phyloP scores from a whole-genome alignment of 2,797 vertebrate species.

The Sebastes nivosus region DNA sequence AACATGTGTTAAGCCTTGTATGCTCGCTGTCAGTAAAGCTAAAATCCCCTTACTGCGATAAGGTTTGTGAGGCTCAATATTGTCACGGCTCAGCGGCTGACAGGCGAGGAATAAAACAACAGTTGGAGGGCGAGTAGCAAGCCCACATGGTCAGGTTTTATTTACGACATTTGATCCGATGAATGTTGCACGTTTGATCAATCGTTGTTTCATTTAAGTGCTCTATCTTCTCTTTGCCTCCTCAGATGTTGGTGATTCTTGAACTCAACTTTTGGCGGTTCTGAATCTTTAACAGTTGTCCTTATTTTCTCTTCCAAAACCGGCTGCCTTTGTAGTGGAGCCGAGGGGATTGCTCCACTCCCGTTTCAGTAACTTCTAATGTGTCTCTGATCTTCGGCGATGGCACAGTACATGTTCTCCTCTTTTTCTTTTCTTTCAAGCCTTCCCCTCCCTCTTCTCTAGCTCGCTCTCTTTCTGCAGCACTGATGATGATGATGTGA shows the following conservation, averaged over 20 bases:
- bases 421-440: slow-evolving; percentile 33
- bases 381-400: slow-evolving; percentile 74
- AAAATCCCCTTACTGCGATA: background rate
- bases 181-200: slow-evolving; percentile 23
- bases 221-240: background rate
- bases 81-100: slow-evolving; percentile 1
- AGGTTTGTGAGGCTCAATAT: slow-evolving; percentile 26
- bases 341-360: slow-evolving; percentile 76
- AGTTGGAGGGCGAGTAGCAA: background rate
- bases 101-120: background rate
- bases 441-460: background rate
- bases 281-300: slow-evolving; percentile 75
- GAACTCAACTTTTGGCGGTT: slow-evolving; percentile 56
- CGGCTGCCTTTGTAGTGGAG: slow-evolving; percentile 73
- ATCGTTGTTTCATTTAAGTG: background rate
- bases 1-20: slow-evolving; percentile 22
- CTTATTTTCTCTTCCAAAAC: slow-evolving; percentile 70
- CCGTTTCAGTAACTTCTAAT: slow-evolving; percentile 65
- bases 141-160: background rate
- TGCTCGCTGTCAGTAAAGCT: slow-evolving; percentile 17
- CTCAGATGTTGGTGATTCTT: slow-evolving; percentile 53
- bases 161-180: background rate
- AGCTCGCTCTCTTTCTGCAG: slow-evolving; percentile 19
- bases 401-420: slow-evolving; percentile 52
- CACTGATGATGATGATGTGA: slow-evolving; percentile 9